A percentile compares a stretch with the other conserved stretches of the same genome.
Evolutionary conservation across 2,888 invertebrate species (phyloP).

Genomic region (Melanostoma mellinum): DNA sequence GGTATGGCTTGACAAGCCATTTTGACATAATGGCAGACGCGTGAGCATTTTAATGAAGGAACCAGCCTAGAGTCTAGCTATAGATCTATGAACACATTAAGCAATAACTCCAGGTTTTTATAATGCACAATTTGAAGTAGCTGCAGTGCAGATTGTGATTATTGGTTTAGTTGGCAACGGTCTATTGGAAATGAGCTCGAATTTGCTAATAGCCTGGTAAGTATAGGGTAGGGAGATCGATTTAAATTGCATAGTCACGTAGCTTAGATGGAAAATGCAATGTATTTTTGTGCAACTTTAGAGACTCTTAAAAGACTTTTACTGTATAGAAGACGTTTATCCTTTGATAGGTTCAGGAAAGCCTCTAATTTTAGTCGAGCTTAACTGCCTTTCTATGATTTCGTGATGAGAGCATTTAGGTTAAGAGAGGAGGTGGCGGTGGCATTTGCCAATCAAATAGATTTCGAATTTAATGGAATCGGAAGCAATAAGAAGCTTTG

Average conservation of each 20-base stretch:
- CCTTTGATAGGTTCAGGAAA: not conserved
- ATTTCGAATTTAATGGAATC: no score
- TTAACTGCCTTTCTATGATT: no score
- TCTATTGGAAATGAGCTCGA: slow-evolving; percentile 13
- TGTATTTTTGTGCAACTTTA: slow-evolving; percentile 9
- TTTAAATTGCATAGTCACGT: slow-evolving; percentile 61
- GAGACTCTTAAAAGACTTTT: slow-evolving; percentile 32
- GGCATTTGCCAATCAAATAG: no score
- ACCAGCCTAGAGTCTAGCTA: slow-evolving; percentile 6
- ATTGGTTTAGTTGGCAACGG: slow-evolving; percentile 16
- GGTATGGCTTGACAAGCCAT: not conserved
- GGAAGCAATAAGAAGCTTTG: no score
- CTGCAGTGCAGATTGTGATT: slow-evolving; percentile 22
- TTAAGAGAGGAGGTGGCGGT: no score
- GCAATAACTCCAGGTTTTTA: slow-evolving; percentile 34
- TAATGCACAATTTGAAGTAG: not conserved
- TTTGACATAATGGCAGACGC: slow-evolving; percentile 55
- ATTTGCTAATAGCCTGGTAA: slow-evolving; percentile 50
- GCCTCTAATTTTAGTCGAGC: no score
- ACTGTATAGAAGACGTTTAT: not conserved
- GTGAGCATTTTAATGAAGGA: slow-evolving; percentile 60
- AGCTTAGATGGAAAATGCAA: slow-evolving; percentile 24
- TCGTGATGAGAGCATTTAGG: no score
- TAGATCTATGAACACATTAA: slow-evolving; percentile 45
- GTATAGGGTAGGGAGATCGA: slow-evolving; percentile 22